Evolutionary conservation across 2,888 invertebrate genomes (phyloP).

Genomic region (Microdon myrmicae): DNA sequence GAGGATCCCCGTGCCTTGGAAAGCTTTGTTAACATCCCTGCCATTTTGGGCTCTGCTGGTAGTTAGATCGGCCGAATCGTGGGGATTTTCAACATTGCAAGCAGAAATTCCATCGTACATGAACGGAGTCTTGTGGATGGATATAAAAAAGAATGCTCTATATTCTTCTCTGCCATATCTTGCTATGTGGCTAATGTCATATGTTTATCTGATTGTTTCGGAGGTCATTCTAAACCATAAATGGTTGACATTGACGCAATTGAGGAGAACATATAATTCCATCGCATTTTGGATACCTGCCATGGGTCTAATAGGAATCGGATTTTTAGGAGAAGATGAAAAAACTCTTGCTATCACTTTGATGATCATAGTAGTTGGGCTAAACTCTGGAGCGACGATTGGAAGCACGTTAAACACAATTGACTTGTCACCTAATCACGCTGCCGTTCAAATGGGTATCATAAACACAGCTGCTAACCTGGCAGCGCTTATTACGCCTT

Average conservation of each 20-base stretch:
- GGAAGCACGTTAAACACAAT: conserved; percentile 75
- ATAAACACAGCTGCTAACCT: conserved; percentile 73
- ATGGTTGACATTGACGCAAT: conserved; percentile 60
- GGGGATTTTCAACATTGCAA: conserved; percentile 78
- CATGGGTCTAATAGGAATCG: conserved; percentile 68
- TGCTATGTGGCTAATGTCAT: conserved; percentile 69
- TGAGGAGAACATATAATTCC: conserved; percentile 60
- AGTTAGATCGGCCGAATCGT: conserved; percentile 74
- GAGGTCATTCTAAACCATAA: conserved; percentile 66
- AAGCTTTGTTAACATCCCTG: conserved; percentile 71
- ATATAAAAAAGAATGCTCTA: conserved; percentile 70
- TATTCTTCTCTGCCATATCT: conserved; percentile 70
- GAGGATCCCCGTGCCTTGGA: conserved; percentile 72
- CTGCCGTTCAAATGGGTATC: conserved; percentile 77
- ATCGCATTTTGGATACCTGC: conserved; percentile 69
- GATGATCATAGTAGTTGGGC: conserved; percentile 69
- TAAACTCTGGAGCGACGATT: conserved; percentile 71
- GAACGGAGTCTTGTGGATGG: conserved; percentile 71
- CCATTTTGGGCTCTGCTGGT: conserved; percentile 72
- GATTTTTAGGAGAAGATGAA: conserved; percentile 65
- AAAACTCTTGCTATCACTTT: conserved; percentile 67
- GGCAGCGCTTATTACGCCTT: conserved; percentile 73
- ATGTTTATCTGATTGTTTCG: conserved; percentile 66
- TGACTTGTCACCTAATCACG: conserved; percentile 76
- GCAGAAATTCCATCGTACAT: conserved; percentile 78